Evolutionary conservation across 2,113 vertebrate species (phyloP).

Genomic region (Lampris megalopsis): DNA sequence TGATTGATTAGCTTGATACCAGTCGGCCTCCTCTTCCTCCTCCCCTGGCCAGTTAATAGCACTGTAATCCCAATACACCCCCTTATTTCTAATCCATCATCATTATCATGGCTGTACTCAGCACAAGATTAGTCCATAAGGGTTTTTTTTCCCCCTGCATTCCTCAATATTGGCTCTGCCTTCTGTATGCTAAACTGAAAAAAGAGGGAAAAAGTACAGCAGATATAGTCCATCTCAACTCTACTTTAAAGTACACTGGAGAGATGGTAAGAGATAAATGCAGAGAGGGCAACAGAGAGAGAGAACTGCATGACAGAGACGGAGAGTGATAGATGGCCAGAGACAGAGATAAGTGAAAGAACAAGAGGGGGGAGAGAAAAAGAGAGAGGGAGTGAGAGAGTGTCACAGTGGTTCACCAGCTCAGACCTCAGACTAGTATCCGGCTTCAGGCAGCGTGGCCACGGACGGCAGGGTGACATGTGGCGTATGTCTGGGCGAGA

Average conservation of each 20-base stretch:
- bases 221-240: slow-evolving; percentile 6
- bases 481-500: slow-evolving; percentile 80
- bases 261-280: background rate
- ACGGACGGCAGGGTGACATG: slow-evolving; percentile 68
- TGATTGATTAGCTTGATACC: slow-evolving; percentile 86
- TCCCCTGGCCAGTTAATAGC: slow-evolving; percentile 76
- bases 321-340: background rate
- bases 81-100: slow-evolving; percentile 83
- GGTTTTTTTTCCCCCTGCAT: slow-evolving; percentile 55
- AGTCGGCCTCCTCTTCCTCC: slow-evolving; percentile 76
- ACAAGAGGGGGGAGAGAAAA: slow-evolving; percentile 32
- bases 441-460: slow-evolving; percentile 61
- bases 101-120: slow-evolving; percentile 80
- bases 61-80: slow-evolving; percentile 81
- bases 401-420: slow-evolving; percentile 60
- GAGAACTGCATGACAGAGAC: background rate
- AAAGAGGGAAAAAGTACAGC: slow-evolving; percentile 24
- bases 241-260: slow-evolving; percentile 1
- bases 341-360: background rate
- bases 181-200: slow-evolving; percentile 34
- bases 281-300: background rate
- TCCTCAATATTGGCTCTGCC: slow-evolving; percentile 65
- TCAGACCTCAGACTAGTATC: slow-evolving; percentile 60
- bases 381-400: slow-evolving; percentile 41
- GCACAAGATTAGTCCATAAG: slow-evolving; percentile 77